Evolutionary conservation across 2,797 vertebrate species (phyloP).

Genomic region (Calcarius lapponicus): DNA sequence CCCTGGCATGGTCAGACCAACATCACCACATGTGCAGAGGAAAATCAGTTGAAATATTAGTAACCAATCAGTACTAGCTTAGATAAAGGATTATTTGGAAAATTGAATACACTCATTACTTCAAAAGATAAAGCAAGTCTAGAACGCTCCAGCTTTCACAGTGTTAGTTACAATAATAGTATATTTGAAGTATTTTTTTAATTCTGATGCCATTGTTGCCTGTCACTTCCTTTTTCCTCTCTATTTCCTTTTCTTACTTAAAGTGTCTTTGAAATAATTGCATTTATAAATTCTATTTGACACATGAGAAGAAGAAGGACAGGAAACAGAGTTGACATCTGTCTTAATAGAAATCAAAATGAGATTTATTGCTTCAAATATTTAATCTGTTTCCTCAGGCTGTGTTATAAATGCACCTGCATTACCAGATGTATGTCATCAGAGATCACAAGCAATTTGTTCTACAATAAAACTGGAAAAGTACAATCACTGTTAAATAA

Average conservation of each 20-base stretch:
- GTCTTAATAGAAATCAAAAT: conserved; percentile 19
- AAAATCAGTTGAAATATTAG: background rate
- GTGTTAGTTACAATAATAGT: background rate
- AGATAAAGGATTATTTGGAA: background rate
- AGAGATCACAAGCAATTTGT: conserved; percentile 27
- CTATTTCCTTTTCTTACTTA: background rate
- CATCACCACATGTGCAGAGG: accelerated
- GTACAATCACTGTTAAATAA: conserved; percentile 24
- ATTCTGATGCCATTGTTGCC: background rate
- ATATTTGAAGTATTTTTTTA: background rate
- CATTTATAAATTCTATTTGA: conserved; percentile 2
- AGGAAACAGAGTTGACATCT: background rate
- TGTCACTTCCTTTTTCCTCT: background rate
- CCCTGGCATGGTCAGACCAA: background rate
- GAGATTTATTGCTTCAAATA: conserved; percentile 1
- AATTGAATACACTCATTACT: background rate
- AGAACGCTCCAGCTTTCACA: background rate
- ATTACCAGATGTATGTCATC: background rate
- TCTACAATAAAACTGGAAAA: conserved; percentile 24
- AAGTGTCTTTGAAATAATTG: background rate
- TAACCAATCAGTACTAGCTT: background rate
- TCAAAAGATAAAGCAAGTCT: background rate
- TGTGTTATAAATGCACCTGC: conserved; percentile 2
- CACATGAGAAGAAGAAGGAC: background rate
- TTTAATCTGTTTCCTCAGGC: background rate